Evolutionary conservation across 2,113 vertebrate species (phyloP), one percentile per base, ranked within the genome.

Genomic region (Puntigrus tetrazona): DNA sequence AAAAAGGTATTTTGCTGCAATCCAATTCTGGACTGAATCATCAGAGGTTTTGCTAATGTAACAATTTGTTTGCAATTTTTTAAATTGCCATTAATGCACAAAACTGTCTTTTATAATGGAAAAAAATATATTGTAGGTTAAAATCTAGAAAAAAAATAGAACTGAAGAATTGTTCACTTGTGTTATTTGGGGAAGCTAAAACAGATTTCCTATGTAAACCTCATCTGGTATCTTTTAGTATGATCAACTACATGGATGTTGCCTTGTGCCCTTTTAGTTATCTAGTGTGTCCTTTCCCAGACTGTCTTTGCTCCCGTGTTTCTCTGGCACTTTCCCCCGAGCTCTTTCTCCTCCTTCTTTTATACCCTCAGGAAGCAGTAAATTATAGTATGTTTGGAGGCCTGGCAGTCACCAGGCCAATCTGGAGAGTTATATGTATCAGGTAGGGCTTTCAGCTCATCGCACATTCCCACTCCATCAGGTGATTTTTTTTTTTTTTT

Each of bases 341-440:
- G 85, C 89, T 88, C 84, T 82, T 85, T 76, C 85, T 86, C 85
- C 84, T 38, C 38, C 67, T 45, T 16, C 63, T 83, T 90, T 27
- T 90, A 89, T 85, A 86, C 90, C 82, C 72, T 59, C 57, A 82
- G 47, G 75, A 74, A 83, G 79, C 77, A 88, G 91, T 90, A 88
- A 89, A 89, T 88, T 89, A 82, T 90, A 90, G 87, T 89, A 78
- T 90, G 83, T 87, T 82, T 70, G 70, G 67, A 88, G 27, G 86
- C 85, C 87, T 89, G 78, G 78, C 72, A 45, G 80, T 77, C 67
- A 70, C 3, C 13, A 13, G 67, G 90, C 90, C 89, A 90, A 85
- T 89, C 86, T 69, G 78, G 75, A 90, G 65, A 85, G 74, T 83
- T 65, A 81, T 82, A 86, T 81, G 78, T 90, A 82, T 84, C 57